Evolutionary conservation across 2,888 invertebrate genomes (phyloP).

Genomic region (Cephonodes hylas): DNA sequence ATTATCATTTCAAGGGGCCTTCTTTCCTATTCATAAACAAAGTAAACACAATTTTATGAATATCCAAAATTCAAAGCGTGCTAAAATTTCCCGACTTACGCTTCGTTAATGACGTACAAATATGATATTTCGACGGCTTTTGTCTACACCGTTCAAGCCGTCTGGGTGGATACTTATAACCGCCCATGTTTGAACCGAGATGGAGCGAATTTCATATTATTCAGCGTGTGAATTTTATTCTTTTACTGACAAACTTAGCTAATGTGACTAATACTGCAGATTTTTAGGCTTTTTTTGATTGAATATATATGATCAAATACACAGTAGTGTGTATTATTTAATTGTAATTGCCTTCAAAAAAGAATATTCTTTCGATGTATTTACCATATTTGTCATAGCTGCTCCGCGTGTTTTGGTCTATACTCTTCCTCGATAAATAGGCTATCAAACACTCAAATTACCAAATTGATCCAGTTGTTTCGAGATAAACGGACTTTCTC

Average conservation of each 20-base stretch:
- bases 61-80: not conserved
- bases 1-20: not conserved
- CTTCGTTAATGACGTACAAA: constrained; percentile 13
- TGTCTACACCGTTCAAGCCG: not conserved
- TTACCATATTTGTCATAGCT: too few relatives aligned
- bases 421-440: too few relatives aligned
- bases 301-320: too few relatives aligned
- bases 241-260: not conserved
- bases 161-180: constrained; percentile 1
- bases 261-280: too few relatives aligned
- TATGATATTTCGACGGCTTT: constrained; percentile 10
- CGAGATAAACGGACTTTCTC: too few relatives aligned
- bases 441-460: too few relatives aligned
- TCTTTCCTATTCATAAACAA: not conserved
- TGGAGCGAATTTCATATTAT: not conserved
- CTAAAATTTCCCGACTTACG: constrained; percentile 1
- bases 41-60: not conserved
- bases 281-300: too few relatives aligned
- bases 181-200: not conserved
- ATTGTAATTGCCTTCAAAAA: too few relatives aligned
- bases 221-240: not conserved
- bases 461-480: too few relatives aligned
- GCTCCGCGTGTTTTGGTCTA: too few relatives aligned
- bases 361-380: too few relatives aligned
- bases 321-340: too few relatives aligned